Evolutionary conservation across 2,888 invertebrate species (phyloP), one percentile per base, ranked within the genome.

Genomic region (Acrocyrtus sp.): DNA sequence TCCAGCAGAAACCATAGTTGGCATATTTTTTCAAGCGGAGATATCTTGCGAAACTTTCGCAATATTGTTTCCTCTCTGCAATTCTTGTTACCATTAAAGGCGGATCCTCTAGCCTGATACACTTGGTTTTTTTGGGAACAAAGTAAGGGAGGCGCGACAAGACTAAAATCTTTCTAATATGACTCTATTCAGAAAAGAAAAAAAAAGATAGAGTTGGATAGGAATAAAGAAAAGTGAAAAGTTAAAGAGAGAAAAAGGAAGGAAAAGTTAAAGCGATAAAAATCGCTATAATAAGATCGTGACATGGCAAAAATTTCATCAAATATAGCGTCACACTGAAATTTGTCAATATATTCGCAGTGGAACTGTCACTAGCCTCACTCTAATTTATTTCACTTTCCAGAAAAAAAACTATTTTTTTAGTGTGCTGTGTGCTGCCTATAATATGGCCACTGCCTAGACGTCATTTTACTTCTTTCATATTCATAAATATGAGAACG

Each of bases 31-130:
- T 58, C 43, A 53, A 53, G 60, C 58, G 58, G 58, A 60, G 67
- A 68, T 68, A 60, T 60, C 58, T 68, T 60, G 45, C n/a, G 29
- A 72, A 72, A 70, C 58, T 72, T 72, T 72, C 63, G 72, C 63
- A 72, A 72, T 72, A 65, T 62, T 72, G 47, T 70, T 57, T 51
- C 50, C 63, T 57, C 57, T 29, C 62, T 54, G 61, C 47, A 27
- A 43, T 69, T 34, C 53, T 56, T 54, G 41, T 48, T 47, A 15
- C 8, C 47, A n/a, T n/a, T n/a, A n/a, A n/a, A n/a, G n/a, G n/a
- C n/a, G n/a, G n/a, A n/a, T n/a, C n/a, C n/a, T n/a, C n/a, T n/a
- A n/a, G n/a, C n/a, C n/a, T n/a, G n/a, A n/a, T n/a, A n/a, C n/a
- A n/a, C n/a, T n/a, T n/a, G n/a, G n/a, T n/a, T n/a, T n/a, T n/a